Evolutionary conservation across 1,140 invertebrate species (phyloP), one percentile per base, ranked within the genome.

Genomic region (Triops cancriformis): DNA sequence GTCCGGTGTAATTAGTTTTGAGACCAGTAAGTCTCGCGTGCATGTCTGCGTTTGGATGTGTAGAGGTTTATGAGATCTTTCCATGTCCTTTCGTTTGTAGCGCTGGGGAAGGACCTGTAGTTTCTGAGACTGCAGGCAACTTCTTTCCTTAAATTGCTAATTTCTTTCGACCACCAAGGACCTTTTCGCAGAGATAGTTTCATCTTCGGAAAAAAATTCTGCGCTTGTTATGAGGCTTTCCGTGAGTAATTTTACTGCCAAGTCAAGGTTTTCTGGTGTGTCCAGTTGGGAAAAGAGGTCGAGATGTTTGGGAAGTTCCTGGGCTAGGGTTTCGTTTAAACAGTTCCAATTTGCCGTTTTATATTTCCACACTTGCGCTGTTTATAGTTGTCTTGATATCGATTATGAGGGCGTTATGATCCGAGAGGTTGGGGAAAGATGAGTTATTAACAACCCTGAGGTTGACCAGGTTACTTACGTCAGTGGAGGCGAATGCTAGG

Each of bases 331-430:
- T 31, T 37, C n/a, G 28, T 31, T 42, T 31, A 42, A 37, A 23
- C 18, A 18, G n/a, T 1, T 1, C 42, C 74, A 31, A 31, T 31
- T 75, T 42, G 74, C 28, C 74, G n/a, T 31, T 75, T n/a, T 26
- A 23, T 31, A 41, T 3, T 23, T 75, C 74, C n/a, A 37, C 1
- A 31, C 74, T 75, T n/a, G 26, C 42, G 0, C 28, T 75, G n/a
- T 31, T 75, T 31, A 42, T 23, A 31, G 74, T 12, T 31, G n/a
- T 3, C n/a, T 75, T n/a, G 11, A 26, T 41, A 11, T 75, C 42
- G 11, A 75, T 31, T n/a, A n/a, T n/a, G n/a, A 75, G 28, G 11
- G 74, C 28, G 26, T 23, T 41, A 31, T 75, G 74, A 37, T 75
- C 6, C 7, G 74, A 75, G 10, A 41, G 2, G 74, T 42, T 41